Conservation (phyloP, 2,888 invertebrate genomes). For the Sphaerophoria rueppellii region DNA sequence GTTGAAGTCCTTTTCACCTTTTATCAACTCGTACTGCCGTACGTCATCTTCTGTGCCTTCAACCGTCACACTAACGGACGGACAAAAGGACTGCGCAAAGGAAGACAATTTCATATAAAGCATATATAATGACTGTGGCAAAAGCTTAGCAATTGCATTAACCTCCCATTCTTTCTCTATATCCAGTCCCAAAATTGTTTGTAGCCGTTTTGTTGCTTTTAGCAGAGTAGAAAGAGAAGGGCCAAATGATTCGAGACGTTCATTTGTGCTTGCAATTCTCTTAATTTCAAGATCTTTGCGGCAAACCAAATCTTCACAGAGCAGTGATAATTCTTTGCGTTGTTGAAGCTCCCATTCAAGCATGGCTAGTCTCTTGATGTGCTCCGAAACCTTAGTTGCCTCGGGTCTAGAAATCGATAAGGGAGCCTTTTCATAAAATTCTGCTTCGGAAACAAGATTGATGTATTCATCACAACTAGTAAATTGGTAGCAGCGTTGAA, state of each 20-base stretch:
- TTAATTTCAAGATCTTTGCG: constrained; percentile 90
- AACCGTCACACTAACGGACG: constrained; percentile 83
- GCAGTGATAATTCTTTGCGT: constrained; percentile 90
- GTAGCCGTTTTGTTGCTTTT: constrained; percentile 92
- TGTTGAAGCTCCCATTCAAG: constrained; percentile 96
- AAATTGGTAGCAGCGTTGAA: constrained; percentile 96
- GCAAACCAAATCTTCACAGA: constrained; percentile 89
- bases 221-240: constrained; percentile 89
- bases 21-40: constrained; percentile 82
- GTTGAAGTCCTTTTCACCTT: constrained; percentile 59
- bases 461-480: constrained; percentile 97
- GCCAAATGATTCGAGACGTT: constrained; percentile 90
- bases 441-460: constrained; percentile 91
- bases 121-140: constrained; percentile 92
- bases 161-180: constrained; percentile 91
- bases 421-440: constrained; percentile 87
- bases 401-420: constrained; percentile 86
- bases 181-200: constrained; percentile 92
- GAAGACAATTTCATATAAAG: constrained; percentile 91
- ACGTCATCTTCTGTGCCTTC: constrained; percentile 89
- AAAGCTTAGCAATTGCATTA: constrained; percentile 87
- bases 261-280: constrained; percentile 89
- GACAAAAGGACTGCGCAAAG: constrained; percentile 87
- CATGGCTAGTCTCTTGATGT: constrained; percentile 91
- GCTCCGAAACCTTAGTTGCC: constrained; percentile 87